Evolutionary conservation across 1,140 invertebrate genomes (phyloP).

Genomic region (Drosophila yakuba): DNA sequence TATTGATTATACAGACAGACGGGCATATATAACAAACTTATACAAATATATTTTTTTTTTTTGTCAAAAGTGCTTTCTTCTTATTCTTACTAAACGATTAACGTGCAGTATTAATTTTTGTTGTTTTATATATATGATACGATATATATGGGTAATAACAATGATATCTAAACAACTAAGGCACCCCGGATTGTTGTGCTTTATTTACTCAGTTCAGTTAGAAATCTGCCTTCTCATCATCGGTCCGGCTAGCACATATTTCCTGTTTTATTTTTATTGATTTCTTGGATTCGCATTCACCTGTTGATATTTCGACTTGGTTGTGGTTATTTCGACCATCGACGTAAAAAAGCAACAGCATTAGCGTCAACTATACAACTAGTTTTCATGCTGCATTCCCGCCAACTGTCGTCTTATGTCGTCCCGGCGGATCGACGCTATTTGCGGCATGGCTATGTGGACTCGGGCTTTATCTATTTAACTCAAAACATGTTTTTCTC

Average conservation of each 20-base stretch:
- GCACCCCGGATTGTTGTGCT: not conserved
- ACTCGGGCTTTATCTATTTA: conserved; percentile 67
- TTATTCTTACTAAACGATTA: no score
- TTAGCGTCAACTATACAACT: conserved; percentile 59
- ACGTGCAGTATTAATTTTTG: no score
- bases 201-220: not conserved
- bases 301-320: conserved; percentile 73
- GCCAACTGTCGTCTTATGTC: conserved; percentile 43
- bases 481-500: conserved; percentile 68
- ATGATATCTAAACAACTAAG: conserved; percentile 10
- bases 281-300: conserved; percentile 78
- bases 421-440: conserved; percentile 27
- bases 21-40: no score
- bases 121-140: no score
- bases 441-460: conserved; percentile 46
- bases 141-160: not conserved
- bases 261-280: conserved; percentile 60
- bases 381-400: conserved; percentile 77
- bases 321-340: conserved; percentile 52
- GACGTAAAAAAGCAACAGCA: conserved; percentile 49
- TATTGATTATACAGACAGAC: no score
- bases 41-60: no score
- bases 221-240: not conserved
- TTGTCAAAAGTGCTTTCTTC: no score
- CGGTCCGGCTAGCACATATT: conserved; percentile 17